These are phyloP conservation scores for Nothocercus julius DNA, from an alignment of 2,113 vertebrate species.

Conservation along the genomic window DNA sequence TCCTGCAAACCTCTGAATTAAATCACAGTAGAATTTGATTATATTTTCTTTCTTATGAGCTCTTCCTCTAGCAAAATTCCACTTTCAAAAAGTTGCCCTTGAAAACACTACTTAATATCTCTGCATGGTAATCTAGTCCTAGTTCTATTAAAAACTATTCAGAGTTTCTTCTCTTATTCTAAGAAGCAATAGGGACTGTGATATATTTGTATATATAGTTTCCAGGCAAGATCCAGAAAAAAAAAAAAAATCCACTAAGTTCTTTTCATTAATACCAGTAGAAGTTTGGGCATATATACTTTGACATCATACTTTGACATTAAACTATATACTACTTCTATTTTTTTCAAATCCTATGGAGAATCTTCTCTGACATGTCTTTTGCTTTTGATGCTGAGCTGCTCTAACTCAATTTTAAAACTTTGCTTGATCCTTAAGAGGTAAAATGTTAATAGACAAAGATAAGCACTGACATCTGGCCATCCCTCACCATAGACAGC, in stretches of 20 bases:
- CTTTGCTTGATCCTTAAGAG: conserved; percentile 16
- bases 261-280: neutral
- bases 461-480: conserved; percentile 59
- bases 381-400: neutral
- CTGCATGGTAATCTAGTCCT: conserved; percentile 25
- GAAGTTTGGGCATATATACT: neutral
- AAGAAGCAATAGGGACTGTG: neutral
- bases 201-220: conserved; percentile 24
- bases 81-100: conserved; percentile 43
- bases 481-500: conserved; percentile 28
- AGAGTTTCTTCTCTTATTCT: neutral
- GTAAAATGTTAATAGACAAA: conserved; percentile 60
- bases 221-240: conserved; percentile 2
- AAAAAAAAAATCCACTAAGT: neutral
- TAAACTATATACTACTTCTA: conserved; percentile 20
- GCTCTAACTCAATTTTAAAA: conserved; percentile 47
- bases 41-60: conserved; percentile 46
- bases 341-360: conserved; percentile 26
- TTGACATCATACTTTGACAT: neutral
- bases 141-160: conserved; percentile 24
- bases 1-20: neutral
- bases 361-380: neutral
- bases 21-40: neutral
- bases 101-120: conserved; percentile 40
- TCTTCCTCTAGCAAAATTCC: conserved; percentile 16